These are phyloP conservation scores for Chelonia mydas DNA, from an alignment of 2,797 vertebrate species.

Conservation along the genomic window DNA sequence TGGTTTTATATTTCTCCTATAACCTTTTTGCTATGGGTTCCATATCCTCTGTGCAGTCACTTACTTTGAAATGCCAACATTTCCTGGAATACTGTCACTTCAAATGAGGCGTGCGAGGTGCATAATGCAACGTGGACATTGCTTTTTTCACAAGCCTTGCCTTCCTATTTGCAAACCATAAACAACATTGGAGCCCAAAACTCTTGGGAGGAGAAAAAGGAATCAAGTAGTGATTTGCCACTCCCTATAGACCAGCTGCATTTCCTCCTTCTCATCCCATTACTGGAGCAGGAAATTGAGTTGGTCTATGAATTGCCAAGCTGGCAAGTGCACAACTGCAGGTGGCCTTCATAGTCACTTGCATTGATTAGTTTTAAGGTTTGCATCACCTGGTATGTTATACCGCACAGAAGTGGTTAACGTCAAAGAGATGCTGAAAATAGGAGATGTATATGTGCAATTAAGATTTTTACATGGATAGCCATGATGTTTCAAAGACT, in stretches of 20 bases:
- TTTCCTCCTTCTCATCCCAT: not conserved
- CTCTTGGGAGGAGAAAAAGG: not conserved
- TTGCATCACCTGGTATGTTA: not conserved
- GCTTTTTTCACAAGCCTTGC: not conserved
- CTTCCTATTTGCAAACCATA: not conserved
- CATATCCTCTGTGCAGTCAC: not conserved
- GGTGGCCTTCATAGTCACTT: not conserved
- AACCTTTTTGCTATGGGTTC: not conserved
- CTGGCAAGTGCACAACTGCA: not conserved
- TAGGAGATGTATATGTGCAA: not conserved
- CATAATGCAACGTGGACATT: not conserved
- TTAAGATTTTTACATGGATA: conserved; percentile 2
- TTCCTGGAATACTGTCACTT: not conserved
- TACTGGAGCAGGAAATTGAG: not conserved
- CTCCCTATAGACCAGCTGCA: not conserved
- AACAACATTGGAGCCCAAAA: not conserved
- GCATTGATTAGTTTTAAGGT: not conserved
- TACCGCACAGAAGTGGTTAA: not conserved
- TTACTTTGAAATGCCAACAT: not conserved
- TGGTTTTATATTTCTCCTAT: not conserved
- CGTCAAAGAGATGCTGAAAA: fast-evolving
- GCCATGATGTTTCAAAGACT: not conserved
- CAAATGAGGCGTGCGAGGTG: not conserved
- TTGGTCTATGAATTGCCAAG: not conserved
- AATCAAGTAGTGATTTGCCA: not conserved